Evolutionary conservation across 2,888 invertebrate genomes (phyloP), one percentile per base, ranked within the genome.

Genomic region (Dynastes grantii): DNA sequence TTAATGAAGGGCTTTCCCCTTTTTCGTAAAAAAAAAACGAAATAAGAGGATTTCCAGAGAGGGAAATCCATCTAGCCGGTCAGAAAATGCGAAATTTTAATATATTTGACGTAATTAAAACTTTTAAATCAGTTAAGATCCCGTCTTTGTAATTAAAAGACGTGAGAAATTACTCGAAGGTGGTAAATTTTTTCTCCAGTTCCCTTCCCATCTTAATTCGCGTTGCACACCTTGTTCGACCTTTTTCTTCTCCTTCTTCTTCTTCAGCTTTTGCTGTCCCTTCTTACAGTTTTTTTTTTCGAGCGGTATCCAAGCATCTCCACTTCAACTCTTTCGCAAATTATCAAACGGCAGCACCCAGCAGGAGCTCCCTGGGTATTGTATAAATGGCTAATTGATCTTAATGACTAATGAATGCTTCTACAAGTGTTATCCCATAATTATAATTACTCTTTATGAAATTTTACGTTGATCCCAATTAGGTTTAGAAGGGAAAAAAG

Each of bases 41-140:
- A 55, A 6, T 32, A 32, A 32, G 32, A 32, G 32, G 32, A 32
- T 32, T 16, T 55, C 53, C 2, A 55, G 6, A 16, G 53, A 16
- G 6, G n/a, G n/a, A 55, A 13, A 16, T 55, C 53, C 45, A 55
- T 32, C 40, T 71, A 71, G 27, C 71, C n/a, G 55, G 58, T 37
- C 71, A 37, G 40, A 71, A 71, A 71, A 71, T 58, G 55, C 32
- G 71, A 71, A 71, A 76, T 65, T 76, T 76, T 67, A 76, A 76
- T 76, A 67, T 67, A 76, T 76, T 76, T 76, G 64, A 67, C 76
- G 76, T 67, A 76, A 76, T 76, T 76, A 76, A 76, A 76, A 76
- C 53, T 76, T 71, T 76, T 67, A 76, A 76, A 76, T 76, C 76
- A 76, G 76, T 76, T 76, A 76, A 76, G 76, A 53, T 67, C 40